These are phyloP conservation scores for Abrostola triplasia DNA, from an alignment of 2,888 invertebrate species.

Conservation along the genomic window DNA sequence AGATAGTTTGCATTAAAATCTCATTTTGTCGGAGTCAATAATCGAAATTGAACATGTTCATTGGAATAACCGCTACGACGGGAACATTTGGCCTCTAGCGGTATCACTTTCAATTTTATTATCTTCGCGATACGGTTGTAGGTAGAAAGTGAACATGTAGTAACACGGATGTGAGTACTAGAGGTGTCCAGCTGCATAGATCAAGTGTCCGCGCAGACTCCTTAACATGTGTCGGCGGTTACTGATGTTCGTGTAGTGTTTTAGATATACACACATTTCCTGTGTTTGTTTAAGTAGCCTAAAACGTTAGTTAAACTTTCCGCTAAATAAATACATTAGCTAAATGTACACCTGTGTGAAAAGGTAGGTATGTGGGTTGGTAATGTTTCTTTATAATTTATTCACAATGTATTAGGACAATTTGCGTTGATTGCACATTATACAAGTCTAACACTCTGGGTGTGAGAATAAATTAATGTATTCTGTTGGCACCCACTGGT, in stretches of 20 bases:
- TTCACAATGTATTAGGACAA: not conserved
- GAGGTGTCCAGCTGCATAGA: slow-evolving; percentile 58
- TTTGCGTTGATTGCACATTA: not conserved
- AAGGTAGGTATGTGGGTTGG: slow-evolving; percentile 17
- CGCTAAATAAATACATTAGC: slow-evolving; percentile 38
- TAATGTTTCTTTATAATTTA: slow-evolving; percentile 1
- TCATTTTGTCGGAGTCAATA: slow-evolving; percentile 37
- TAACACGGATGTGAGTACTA: slow-evolving; percentile 64
- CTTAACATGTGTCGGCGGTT: slow-evolving; percentile 47
- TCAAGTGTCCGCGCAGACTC: slow-evolving; percentile 56
- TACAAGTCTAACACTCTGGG: not conserved
- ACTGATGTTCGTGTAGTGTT: slow-evolving; percentile 31
- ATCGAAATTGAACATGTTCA: slow-evolving; percentile 40
- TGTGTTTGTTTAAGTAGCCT: slow-evolving; percentile 40
- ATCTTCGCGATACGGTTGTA: slow-evolving; percentile 57
- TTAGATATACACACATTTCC: slow-evolving; percentile 38
- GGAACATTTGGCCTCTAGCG: slow-evolving; percentile 52
- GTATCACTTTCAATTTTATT: slow-evolving; percentile 66
- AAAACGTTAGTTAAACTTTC: slow-evolving; percentile 33
- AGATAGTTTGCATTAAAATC: slow-evolving; percentile 36
- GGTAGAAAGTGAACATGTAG: slow-evolving; percentile 69
- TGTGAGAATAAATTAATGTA: slow-evolving; percentile 10
- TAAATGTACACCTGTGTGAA: slow-evolving; percentile 26
- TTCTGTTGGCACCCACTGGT: slow-evolving; percentile 14
- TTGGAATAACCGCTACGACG: slow-evolving; percentile 26